Evolutionary conservation across 1,140 invertebrate species (phyloP).

Genomic region (Ceratoteleas bidentatus): DNA sequence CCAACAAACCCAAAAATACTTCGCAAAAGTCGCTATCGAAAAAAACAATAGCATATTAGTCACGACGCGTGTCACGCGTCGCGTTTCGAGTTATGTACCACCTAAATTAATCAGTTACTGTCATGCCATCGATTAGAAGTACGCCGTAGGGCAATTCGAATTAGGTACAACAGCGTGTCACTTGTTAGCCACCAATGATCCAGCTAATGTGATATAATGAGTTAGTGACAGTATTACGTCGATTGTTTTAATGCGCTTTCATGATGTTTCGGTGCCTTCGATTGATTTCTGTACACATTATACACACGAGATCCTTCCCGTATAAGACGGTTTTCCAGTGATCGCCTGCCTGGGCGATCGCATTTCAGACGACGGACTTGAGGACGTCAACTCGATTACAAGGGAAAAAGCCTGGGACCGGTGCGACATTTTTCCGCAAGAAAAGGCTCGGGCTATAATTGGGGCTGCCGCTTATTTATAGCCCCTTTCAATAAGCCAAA

Average conservation of each 20-base stretch:
- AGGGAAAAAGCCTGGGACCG: constrained; percentile 11
- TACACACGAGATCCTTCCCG: constrained; percentile 19
- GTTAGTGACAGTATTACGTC: constrained; percentile 63
- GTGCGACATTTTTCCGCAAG: constrained; percentile 21
- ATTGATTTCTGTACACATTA: constrained; percentile 30
- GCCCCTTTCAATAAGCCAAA: constrained; percentile 24
- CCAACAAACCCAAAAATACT: background rate
- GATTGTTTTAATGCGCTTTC: constrained; percentile 15
- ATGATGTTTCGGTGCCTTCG: too few species aligned
- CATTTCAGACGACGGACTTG: background rate
- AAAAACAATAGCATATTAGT: constrained; percentile 54
- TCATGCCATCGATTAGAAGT: constrained; percentile 42
- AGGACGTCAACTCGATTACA: constrained; percentile 1
- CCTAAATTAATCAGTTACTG: constrained; percentile 49
- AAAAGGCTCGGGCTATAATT: constrained; percentile 24
- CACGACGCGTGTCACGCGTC: constrained; percentile 45
- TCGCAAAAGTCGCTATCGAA: constrained; percentile 55
- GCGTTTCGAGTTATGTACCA: constrained; percentile 37
- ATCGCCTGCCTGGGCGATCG: constrained; percentile 4
- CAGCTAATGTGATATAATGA: constrained; percentile 51
- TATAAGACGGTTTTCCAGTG: background rate
- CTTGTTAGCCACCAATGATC: constrained; percentile 63
- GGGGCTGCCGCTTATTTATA: constrained; percentile 27
- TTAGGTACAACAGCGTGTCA: constrained; percentile 56
- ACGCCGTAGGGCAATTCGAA: constrained; percentile 58